Conservation (phyloP, 2,113 vertebrate genomes). For the Asarcornis scutulata region DNA sequence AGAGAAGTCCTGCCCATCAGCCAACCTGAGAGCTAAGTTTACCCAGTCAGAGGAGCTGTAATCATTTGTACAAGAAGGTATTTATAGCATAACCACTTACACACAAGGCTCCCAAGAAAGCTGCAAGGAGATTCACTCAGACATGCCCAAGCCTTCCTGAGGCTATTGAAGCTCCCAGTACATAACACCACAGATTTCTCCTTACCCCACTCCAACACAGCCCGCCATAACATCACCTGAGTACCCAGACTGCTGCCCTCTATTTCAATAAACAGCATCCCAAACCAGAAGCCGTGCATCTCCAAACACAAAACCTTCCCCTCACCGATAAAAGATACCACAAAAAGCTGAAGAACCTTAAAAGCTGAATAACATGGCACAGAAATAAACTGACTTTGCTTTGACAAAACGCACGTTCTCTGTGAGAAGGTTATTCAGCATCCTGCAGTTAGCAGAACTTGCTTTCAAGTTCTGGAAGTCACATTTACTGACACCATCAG, state of each 20-base stretch:
- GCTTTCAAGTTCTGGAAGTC: conserved; percentile 8
- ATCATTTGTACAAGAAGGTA: no score
- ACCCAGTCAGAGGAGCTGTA: no score
- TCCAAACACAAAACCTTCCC: background rate
- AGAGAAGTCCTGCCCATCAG: no score
- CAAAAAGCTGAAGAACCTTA: background rate
- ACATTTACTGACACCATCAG: conserved; percentile 1
- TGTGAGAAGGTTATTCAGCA: background rate
- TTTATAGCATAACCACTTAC: no score
- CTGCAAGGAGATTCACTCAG: no score
- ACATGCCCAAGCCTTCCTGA: no score
- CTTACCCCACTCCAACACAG: background rate
- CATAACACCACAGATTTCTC: background rate
- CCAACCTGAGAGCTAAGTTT: no score
- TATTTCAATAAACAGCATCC: background rate
- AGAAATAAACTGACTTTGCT: background rate
- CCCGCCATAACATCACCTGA: background rate
- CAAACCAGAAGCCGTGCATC: background rate
- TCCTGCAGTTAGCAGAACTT: background rate
- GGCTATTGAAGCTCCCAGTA: background rate
- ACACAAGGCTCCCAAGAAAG: no score
- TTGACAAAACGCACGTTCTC: background rate
- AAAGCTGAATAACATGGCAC: background rate
- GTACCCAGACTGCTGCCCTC: background rate
- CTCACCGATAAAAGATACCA: background rate